Base-by-base conservation (phyloP, 1,140 invertebrate genomes). In the Nebria ingens region DNA sequence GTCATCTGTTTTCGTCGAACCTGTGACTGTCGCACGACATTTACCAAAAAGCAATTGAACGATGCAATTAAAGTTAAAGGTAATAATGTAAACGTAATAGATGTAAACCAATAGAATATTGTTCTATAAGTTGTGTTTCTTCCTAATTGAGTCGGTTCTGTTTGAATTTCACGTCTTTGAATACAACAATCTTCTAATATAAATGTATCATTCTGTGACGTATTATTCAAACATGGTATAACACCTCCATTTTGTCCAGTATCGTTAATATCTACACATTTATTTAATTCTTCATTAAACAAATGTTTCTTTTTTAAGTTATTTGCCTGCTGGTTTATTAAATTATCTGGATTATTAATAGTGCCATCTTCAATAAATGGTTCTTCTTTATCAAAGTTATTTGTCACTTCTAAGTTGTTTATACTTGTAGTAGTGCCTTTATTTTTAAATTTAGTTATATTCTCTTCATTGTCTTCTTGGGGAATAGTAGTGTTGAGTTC, bases 1-100 rank as follows among this genome's bases (percentile, higher is more conserved):
- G 80, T 84, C 71, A 87, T 76, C 51, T 73, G 66, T 17, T 73
- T 68, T 55, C 82, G 59, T 59, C 75, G 65, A 53, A 67, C 64
- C 58, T 77, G 69, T 34, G 83, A 80, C 54, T 73, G 67, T 61
- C 79, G 80, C 1, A 88, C 84, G 9, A 84, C 76, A 54, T 74
- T 68, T 11, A 89, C 79, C 12, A 89, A 74, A 58, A 87, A 80
- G 52, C 77, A 79, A 68, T 89, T 89, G 64, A 89, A 87, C n/a
- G 83, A 75, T 9, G 78, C 76, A 54, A 89, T 69, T 1, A 87
- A 66, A 2, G 80, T 58, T 1, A 89, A 68, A 0, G 87, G 87
- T 13, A 87, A 58, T 17, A 87, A 69, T 2, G 81, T 79, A 65
- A 87, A 87, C 1, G 79, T 68, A 1, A 84, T 65, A 2, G 80